phyloP scores from a whole-genome alignment of 1,140 invertebrate genomes.

The Asobara japonica region DNA sequence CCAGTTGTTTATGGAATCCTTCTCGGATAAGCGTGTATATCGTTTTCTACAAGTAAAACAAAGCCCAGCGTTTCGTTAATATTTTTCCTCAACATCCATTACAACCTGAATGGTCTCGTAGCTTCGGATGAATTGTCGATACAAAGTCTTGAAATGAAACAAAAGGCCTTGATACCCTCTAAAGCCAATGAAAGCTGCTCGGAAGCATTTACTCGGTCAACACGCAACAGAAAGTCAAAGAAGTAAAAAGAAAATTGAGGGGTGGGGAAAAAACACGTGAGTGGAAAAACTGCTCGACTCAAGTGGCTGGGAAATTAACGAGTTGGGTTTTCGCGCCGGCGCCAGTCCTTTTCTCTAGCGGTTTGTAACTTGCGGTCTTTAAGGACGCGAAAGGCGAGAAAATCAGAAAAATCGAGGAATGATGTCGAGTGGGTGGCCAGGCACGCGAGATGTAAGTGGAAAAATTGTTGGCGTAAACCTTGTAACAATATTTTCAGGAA shows the following conservation, averaged over 20 bases:
- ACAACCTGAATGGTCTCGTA: background rate
- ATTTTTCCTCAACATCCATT: too few relatives aligned
- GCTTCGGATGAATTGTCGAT: background rate
- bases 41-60: too few relatives aligned
- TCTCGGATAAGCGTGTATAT: too few relatives aligned
- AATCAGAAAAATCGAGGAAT: background rate
- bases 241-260: background rate
- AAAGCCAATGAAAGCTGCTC: background rate
- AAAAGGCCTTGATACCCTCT: background rate
- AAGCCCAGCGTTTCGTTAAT: too few relatives aligned
- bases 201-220: background rate
- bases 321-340: slow-evolving; percentile 10
- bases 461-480: too few relatives aligned
- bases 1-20: too few relatives aligned
- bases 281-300: background rate
- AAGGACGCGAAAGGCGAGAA: background rate
- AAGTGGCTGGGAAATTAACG: slow-evolving; percentile 18
- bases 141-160: background rate
- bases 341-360: background rate
- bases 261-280: background rate
- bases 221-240: background rate
- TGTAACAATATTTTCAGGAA: too few relatives aligned
- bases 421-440: background rate
- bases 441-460: too few relatives aligned
- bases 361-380: background rate